Evolutionary conservation across 2,888 invertebrate genomes (phyloP).

Genomic region (Ophonus ardosiacus): DNA sequence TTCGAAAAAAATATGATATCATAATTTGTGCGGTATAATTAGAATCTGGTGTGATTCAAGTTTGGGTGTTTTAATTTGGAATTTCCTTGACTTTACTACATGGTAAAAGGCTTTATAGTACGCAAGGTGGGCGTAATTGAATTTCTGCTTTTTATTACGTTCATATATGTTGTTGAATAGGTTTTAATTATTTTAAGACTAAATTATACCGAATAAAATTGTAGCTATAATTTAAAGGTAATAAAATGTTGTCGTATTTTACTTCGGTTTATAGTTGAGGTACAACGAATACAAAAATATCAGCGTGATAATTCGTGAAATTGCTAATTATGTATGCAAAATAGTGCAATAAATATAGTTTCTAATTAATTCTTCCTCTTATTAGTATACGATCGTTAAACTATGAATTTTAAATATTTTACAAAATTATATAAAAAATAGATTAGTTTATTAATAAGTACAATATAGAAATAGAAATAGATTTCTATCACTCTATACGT

Average conservation of each 20-base stretch:
- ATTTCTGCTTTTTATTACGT: constrained; percentile 22
- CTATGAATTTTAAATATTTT: background rate
- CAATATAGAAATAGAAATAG: no score
- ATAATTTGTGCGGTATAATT: constrained; percentile 31
- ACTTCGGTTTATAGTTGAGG: background rate
- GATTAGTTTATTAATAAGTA: background rate
- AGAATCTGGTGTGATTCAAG: constrained; percentile 30
- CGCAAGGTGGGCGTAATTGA: constrained; percentile 36
- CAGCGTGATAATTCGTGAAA: constrained; percentile 26
- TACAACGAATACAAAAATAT: constrained; percentile 2
- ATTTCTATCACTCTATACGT: no score
- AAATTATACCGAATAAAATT: constrained; percentile 36
- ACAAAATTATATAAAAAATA: background rate
- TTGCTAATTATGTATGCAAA: constrained; percentile 31
- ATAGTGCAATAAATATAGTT: constrained; percentile 3
- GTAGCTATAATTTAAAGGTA: constrained; percentile 20
- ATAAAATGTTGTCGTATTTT: constrained; percentile 39
- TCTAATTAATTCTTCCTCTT: background rate
- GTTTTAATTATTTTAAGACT: constrained; percentile 45
- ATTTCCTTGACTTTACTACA: constrained; percentile 41
- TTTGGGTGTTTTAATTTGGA: constrained; percentile 33
- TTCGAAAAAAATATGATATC: constrained; percentile 58
- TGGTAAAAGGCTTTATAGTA: background rate
- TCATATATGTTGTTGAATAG: constrained; percentile 1
- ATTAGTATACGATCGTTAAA: background rate